These are phyloP conservation scores for Chiridota heheva DNA, from an alignment of 35 echinoderm and acorn worm species.

Conservation along the genomic window DNA sequence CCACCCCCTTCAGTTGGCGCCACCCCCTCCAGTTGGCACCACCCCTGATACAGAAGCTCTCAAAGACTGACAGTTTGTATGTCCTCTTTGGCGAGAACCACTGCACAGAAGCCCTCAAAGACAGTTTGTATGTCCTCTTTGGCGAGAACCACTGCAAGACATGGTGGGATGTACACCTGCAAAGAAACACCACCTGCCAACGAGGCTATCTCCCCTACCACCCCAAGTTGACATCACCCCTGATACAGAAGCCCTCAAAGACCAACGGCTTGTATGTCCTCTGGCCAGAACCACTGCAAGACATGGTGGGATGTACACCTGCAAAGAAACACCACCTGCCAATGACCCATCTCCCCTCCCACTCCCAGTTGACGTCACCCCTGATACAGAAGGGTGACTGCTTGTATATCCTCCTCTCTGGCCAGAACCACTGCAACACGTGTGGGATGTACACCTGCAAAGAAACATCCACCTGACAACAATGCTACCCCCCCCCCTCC, in stretches of 20 bases:
- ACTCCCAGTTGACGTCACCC: neutral
- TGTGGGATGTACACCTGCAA: slow-evolving; percentile 21
- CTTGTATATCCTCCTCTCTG: slow-evolving; percentile 29
- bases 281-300: slow-evolving; percentile 6
- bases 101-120: neutral
- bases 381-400: too few relatives aligned
- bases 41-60: too few relatives aligned
- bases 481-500: neutral
- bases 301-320: slow-evolving; percentile 29
- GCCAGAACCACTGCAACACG: slow-evolving; percentile 22
- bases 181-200: neutral
- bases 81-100: too few relatives aligned
- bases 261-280: neutral
- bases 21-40: too few relatives aligned
- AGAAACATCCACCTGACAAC: neutral
- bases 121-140: neutral
- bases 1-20: too few relatives aligned
- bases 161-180: slow-evolving; percentile 24
- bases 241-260: neutral
- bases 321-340: neutral
- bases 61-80: too few relatives aligned
- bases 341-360: neutral
- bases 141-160: slow-evolving; percentile 16
- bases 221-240: too few relatives aligned
- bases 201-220: too few relatives aligned